These are phyloP conservation scores for Callopanchax toddi DNA, from an alignment of 2,113 vertebrate species.

Conservation along the genomic window DNA sequence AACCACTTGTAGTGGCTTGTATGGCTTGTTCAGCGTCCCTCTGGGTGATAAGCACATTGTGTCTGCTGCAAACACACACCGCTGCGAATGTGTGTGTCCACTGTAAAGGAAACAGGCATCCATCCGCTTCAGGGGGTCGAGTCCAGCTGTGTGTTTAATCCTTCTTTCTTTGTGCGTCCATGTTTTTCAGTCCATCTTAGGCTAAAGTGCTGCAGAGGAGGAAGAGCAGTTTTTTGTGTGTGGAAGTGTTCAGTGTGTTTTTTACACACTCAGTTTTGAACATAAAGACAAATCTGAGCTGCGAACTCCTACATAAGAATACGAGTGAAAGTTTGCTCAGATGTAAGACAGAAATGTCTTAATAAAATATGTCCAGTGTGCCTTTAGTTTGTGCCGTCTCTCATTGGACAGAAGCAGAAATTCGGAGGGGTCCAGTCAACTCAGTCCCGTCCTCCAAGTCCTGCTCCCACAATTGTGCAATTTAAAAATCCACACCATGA, in stretches of 20 bases:
- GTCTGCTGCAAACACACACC: constrained; percentile 12
- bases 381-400: constrained; percentile 29
- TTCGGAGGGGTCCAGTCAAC: constrained; percentile 7
- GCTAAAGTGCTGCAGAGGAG: constrained; percentile 91
- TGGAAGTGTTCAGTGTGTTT: neutral
- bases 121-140: constrained; percentile 2
- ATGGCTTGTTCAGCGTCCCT: constrained; percentile 71
- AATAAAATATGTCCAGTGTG: constrained; percentile 16
- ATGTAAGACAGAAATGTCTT: constrained; percentile 21
- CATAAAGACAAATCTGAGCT: constrained; percentile 11
- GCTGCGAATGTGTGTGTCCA: constrained; percentile 21
- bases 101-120: constrained; percentile 15
- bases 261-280: constrained; percentile 12
- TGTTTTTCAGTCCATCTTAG: constrained; percentile 51
- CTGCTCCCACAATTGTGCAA: constrained; percentile 5
- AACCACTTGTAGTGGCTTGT: constrained; percentile 72
- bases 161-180: constrained; percentile 52
- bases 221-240: constrained; percentile 28
- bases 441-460: constrained; percentile 6
- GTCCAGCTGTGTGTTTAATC: constrained; percentile 21
- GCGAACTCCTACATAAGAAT: constrained; percentile 8
- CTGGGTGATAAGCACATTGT: constrained; percentile 38
- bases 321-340: constrained; percentile 16
- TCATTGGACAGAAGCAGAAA: constrained; percentile 34
- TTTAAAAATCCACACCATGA: constrained; percentile 44